These are phyloP conservation scores for Syngnathoides biaculeatus DNA, from an alignment of 2,113 vertebrate species.

Conservation along the genomic window DNA sequence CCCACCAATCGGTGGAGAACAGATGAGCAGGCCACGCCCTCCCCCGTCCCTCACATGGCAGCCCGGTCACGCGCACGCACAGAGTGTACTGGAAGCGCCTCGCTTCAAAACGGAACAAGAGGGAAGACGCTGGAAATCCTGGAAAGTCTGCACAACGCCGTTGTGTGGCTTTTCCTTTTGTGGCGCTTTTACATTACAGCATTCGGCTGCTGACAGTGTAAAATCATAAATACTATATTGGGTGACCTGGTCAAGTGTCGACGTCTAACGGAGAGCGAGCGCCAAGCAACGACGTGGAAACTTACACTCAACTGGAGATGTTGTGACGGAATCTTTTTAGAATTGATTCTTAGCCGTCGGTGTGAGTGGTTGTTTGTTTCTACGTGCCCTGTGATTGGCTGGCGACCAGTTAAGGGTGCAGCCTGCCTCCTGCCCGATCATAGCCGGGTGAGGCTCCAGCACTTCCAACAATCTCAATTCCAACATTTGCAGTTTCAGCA, in stretches of 20 bases:
- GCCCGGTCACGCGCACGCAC: conserved; percentile 2
- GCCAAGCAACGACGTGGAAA: too few relatives aligned
- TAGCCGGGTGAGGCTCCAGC: too few relatives aligned
- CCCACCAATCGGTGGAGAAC: conserved; percentile 31
- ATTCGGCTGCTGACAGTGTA: neutral
- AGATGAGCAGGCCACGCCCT: conserved; percentile 16
- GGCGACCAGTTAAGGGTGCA: too few relatives aligned
- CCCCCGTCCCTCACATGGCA: conserved; percentile 31
- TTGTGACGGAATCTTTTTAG: too few relatives aligned
- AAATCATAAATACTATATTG: neutral
- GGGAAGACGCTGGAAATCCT: conserved; percentile 55
- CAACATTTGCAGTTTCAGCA: too few relatives aligned
- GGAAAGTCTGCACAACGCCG: neutral
- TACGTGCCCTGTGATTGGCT: too few relatives aligned
- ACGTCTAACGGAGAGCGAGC: neutral
- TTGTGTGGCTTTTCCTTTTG: neutral
- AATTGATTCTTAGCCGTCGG: too few relatives aligned
- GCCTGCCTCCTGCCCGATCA: too few relatives aligned
- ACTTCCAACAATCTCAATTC: too few relatives aligned
- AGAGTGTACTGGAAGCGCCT: conserved; percentile 58
- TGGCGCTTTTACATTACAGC: neutral
- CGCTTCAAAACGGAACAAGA: conserved; percentile 13
- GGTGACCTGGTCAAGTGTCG: neutral
- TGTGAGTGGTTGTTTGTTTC: too few relatives aligned
- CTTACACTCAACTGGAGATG: too few relatives aligned